Evolutionary conservation across 2,888 invertebrate genomes (phyloP), one percentile per base, ranked within the genome.

Genomic region (Melanargia galathea): DNA sequence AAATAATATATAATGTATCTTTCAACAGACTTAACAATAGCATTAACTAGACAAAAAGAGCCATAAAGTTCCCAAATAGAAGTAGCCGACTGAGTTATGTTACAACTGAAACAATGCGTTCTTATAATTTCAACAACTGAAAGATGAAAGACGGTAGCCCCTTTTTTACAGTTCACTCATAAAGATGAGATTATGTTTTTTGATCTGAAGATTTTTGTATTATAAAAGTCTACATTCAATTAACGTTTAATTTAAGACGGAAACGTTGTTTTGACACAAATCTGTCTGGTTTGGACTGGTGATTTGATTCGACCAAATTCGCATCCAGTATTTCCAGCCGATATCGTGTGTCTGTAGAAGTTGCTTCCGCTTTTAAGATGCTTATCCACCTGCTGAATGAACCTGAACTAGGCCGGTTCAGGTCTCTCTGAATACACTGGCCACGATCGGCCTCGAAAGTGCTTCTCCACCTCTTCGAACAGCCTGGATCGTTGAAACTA

Each of bases 11-110:
- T n/a, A n/a, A n/a, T n/a, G n/a, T n/a, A n/a, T n/a, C n/a, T 24
- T 54, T 52, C 35, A 60, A 57, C 18, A 40, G 18, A 51, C 35
- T 51, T 55, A 45, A 48, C 30, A 56, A 51, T 43, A 43, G n/a
- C 40, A 55, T 55, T 43, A 55, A 55, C 16, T 26, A 55, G 55
- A 43, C 43, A 35, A 35, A 52, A 18, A 35, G 24, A 46, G 24
- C 16, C 40, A 26, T 55, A 55, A 55, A 55, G 22, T 18, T 24
- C 24, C 43, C 43, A 43, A n/a, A 55, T 20, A 18, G 40, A 55
- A n/a, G n/a, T n/a, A n/a, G 40, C 55, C 26, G 40, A 55, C 26
- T 43, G 55, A 55, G 22, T 38, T 43, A 43, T 24, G 5, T n/a
- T n/a, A n/a, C n/a, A n/a, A 43, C 55, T 16, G 24, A 24, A 55